Percentiles rank a stretch among this genome's conserved stretches.
These are phyloP conservation scores for Mastacembelus armatus DNA, from an alignment of 2,797 vertebrate genomes.

Conservation along the genomic window DNA sequence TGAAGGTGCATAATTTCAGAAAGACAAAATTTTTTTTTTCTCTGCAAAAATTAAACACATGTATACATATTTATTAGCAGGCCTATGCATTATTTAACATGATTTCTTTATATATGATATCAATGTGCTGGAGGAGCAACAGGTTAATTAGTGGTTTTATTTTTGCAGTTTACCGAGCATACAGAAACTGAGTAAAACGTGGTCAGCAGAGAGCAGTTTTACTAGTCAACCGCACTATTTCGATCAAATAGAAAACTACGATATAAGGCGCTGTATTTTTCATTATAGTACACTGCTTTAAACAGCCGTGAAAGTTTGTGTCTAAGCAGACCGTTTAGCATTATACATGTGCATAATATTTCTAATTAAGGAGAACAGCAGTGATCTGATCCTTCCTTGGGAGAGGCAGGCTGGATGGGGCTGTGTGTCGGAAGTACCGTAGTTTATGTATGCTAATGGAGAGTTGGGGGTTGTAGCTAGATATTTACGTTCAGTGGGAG, in stretches of 20 bases:
- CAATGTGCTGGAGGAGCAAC: conserved; percentile 56
- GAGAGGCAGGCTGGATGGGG: conserved; percentile 68
- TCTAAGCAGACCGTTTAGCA: conserved; percentile 6
- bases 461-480: conserved; percentile 95
- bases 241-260: neutral
- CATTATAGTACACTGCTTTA: conserved; percentile 22
- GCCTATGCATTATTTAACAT: neutral
- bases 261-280: too few relatives aligned
- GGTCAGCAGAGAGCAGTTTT: neutral
- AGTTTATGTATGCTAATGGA: conserved; percentile 96
- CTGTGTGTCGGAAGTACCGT: conserved; percentile 90
- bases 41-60: too few relatives aligned
- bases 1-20: neutral
- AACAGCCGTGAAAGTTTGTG: conserved; percentile 2
- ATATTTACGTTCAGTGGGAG: conserved; percentile 99
- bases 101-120: neutral
- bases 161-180: neutral
- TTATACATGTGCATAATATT: conserved; percentile 3
- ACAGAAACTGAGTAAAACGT: neutral
- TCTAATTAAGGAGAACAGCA: conserved; percentile 11
- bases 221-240: neutral
- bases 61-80: neutral
- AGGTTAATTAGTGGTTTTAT: conserved; percentile 59
- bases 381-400: conserved; percentile 23
- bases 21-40: too few relatives aligned